phyloP scores from a whole-genome alignment of 1,140 invertebrate genomes.

The Lysiphlebus fabarum region DNA sequence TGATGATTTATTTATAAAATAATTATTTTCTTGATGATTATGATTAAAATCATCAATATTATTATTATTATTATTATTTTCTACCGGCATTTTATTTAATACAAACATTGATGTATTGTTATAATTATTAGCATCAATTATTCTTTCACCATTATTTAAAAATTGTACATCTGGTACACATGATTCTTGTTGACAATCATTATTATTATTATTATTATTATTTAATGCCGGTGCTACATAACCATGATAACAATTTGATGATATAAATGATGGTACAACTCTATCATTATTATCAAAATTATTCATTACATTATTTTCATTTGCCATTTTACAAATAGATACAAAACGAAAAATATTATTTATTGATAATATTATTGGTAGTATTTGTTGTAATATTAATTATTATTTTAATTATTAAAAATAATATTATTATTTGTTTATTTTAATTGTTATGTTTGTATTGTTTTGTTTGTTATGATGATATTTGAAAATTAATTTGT shows the following conservation, averaged over 20 bases:
- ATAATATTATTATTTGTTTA: too few relatives aligned
- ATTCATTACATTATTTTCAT: slow-evolving; percentile 31
- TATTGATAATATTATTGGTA: too few relatives aligned
- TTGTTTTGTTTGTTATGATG: too few relatives aligned
- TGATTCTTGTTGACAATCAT: slow-evolving; percentile 16
- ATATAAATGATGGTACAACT: slow-evolving; percentile 33
- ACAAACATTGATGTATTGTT: slow-evolving; percentile 4
- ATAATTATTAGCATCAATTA: slow-evolving; percentile 1
- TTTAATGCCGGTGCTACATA: slow-evolving; percentile 32
- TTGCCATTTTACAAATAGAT: too few relatives aligned
- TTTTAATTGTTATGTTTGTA: too few relatives aligned
- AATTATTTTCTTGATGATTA: slow-evolving; percentile 16
- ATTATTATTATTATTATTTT: not conserved
- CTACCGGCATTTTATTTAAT: not conserved
- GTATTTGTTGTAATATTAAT: too few relatives aligned
- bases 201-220: slow-evolving; percentile 1
- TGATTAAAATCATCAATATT: not conserved
- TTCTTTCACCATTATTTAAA: too few relatives aligned
- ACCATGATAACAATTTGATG: slow-evolving; percentile 43
- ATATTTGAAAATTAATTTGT: too few relatives aligned
- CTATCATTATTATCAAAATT: slow-evolving; percentile 22
- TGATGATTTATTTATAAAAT: slow-evolving; percentile 20
- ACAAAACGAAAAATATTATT: too few relatives aligned
- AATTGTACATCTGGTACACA: too few relatives aligned
- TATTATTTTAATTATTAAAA: too few relatives aligned